phyloP scores from a whole-genome alignment of 2,113 vertebrate genomes.

The Thermophis baileyi region DNA sequence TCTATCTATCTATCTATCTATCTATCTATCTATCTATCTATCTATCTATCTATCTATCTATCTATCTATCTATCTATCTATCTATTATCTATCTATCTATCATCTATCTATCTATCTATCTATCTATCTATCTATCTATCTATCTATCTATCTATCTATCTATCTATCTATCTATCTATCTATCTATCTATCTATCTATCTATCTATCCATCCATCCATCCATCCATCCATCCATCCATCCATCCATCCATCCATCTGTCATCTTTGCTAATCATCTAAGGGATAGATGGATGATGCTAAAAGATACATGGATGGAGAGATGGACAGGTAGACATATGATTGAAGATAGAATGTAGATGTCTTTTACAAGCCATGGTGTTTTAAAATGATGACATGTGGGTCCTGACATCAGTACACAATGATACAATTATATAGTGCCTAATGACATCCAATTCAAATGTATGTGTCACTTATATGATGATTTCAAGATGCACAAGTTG shows the following conservation, averaged over 20 bases:
- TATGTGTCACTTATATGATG: neutral
- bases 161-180: neutral
- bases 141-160: fast-evolving
- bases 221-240: no score
- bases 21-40: neutral
- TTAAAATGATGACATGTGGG: neutral
- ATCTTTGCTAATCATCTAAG: neutral
- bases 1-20: neutral
- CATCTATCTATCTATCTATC: neutral
- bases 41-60: no score
- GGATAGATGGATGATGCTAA: neutral
- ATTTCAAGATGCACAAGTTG: neutral
- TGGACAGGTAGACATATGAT: neutral
- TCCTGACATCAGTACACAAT: neutral
- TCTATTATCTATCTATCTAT: no score
- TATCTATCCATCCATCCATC: neutral
- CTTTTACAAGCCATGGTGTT: neutral
- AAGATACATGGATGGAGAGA: neutral
- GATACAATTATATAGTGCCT: neutral
- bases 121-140: no score
- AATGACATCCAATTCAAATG: neutral
- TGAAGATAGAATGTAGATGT: neutral
- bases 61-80: neutral
- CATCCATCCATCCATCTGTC: neutral
- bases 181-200: no score